Percentiles rank a stretch among this genome's conserved stretches.
Conservation (phyloP, 2,797 vertebrate species). For the Helicolenus hilgendorfi region DNA sequence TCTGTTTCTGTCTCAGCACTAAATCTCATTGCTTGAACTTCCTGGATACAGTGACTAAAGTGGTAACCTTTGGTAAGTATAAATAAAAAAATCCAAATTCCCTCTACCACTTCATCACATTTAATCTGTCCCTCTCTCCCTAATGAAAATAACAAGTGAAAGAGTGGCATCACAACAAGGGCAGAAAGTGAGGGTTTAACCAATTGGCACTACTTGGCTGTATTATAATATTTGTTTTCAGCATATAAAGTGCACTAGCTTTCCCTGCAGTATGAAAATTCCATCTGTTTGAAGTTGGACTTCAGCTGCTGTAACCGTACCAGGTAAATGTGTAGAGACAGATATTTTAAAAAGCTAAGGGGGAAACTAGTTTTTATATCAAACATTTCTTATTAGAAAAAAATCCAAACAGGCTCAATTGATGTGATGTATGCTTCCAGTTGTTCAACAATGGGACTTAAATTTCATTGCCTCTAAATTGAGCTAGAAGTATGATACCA, state of each 20-base stretch:
- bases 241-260: slow-evolving; percentile 65
- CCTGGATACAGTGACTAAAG: background rate
- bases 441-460: slow-evolving; percentile 39
- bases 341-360: slow-evolving; percentile 30
- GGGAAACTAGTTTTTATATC: slow-evolving; percentile 23
- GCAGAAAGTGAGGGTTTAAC: too few species aligned
- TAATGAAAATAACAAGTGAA: too few species aligned
- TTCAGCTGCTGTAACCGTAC: slow-evolving; percentile 81
- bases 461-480: too few species aligned
- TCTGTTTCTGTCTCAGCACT: background rate
- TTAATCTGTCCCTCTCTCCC: background rate
- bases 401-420: slow-evolving; percentile 8
- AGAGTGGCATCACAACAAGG: too few species aligned
- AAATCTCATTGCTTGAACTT: background rate
- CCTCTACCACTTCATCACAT: background rate
- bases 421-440: slow-evolving; percentile 54
- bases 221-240: slow-evolving; percentile 59
- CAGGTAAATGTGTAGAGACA: slow-evolving; percentile 63
- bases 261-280: slow-evolving; percentile 76
- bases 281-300: slow-evolving; percentile 58
- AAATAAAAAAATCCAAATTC: background rate
- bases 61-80: background rate
- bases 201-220: slow-evolving; percentile 47
- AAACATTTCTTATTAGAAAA: slow-evolving; percentile 42
- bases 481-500: too few species aligned